These are phyloP conservation scores for Branchipolynoe longqiensis DNA, from an alignment of 2,888 invertebrate species.

Conservation along the genomic window DNA sequence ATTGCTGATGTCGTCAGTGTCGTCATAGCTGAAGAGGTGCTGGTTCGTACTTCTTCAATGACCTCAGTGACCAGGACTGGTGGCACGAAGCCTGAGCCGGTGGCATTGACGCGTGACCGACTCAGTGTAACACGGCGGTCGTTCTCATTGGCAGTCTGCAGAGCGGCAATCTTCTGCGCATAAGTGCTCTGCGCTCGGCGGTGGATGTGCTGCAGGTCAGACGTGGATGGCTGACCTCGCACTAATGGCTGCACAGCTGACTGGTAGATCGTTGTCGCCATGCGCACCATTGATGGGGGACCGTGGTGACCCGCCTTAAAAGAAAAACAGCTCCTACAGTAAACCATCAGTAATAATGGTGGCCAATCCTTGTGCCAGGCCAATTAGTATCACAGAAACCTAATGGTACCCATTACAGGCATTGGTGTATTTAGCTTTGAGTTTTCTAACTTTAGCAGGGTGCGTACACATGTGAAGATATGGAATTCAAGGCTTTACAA, in stretches of 20 bases:
- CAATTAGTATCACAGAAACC: too few species aligned
- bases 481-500: too few species aligned
- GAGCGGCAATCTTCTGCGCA: constrained; percentile 61
- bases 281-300: constrained; percentile 41
- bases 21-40: not conserved
- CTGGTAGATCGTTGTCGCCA: constrained; percentile 57
- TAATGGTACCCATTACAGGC: too few species aligned
- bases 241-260: not conserved
- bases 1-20: not conserved
- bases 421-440: too few species aligned
- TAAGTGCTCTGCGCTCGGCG: constrained; percentile 38
- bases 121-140: constrained; percentile 36
- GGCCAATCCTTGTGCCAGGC: too few species aligned
- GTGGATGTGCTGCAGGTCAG: constrained; percentile 31
- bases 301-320: constrained; percentile 38
- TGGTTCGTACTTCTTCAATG: not conserved
- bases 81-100: constrained; percentile 61
- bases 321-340: too few species aligned
- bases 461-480: too few species aligned
- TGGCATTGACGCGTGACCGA: constrained; percentile 49
- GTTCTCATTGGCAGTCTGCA: constrained; percentile 54
- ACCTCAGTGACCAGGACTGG: constrained; percentile 36
- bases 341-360: too few species aligned
- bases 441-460: too few species aligned
- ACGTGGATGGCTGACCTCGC: constrained; percentile 15